Conservation (phyloP, 37 sponge, comb jelly and placozoan genomes). For the Ianthella basta region DNA sequence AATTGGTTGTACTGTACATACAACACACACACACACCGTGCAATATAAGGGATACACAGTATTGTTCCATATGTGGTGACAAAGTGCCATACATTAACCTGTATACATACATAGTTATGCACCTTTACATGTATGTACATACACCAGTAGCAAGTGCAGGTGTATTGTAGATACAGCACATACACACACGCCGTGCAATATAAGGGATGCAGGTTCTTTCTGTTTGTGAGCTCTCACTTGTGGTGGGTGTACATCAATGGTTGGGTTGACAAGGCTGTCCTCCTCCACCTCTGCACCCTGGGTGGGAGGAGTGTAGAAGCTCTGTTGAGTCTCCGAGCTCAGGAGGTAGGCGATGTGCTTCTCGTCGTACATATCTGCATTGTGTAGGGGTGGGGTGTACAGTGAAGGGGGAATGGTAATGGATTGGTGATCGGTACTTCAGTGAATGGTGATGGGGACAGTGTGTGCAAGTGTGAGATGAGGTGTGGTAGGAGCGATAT, state of each 20-base stretch:
- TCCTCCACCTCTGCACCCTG: neutral
- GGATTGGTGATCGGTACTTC: no score
- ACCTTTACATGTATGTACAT: no score
- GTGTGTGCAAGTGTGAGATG: neutral
- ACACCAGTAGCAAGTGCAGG: no score
- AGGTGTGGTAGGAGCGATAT: neutral
- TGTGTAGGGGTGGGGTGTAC: neutral
- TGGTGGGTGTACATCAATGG: conserved; percentile 42
- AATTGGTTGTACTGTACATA: neutral
- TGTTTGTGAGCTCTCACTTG: conserved; percentile 17
- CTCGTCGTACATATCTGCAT: conserved; percentile 54
- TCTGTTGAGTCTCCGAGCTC: neutral
- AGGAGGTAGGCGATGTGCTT: conserved; percentile 18
- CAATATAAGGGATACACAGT: no score
- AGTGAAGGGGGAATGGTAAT: neutral
- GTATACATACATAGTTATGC: no score
- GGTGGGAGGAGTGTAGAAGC: neutral
- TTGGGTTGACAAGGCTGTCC: conserved; percentile 44
- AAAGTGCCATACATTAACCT: no score
- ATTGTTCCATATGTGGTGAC: no score
- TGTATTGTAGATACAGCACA: no score
- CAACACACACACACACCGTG: no score
- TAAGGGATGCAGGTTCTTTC: no score
- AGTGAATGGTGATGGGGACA: neutral
- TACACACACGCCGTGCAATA: no score